phyloP scores from a whole-genome alignment of 2,113 vertebrate species.

The Pelusios castaneus region DNA sequence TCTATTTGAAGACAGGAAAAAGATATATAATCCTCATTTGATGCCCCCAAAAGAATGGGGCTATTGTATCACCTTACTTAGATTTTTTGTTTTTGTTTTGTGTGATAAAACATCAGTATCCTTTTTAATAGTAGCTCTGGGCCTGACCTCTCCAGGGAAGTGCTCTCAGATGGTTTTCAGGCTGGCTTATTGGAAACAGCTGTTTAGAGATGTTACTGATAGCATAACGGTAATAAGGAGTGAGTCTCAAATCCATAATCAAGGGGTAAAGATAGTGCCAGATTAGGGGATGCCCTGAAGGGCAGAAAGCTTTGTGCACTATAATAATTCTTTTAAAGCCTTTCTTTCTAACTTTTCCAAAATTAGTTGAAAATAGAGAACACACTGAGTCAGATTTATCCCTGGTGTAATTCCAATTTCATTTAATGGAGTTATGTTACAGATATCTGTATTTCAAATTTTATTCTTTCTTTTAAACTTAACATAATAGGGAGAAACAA shows the following conservation, averaged over 20 bases:
- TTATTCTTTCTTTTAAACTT: slow-evolving; percentile 3
- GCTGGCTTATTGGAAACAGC: slow-evolving; percentile 80
- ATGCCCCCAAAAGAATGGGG: neutral
- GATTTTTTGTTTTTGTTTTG: slow-evolving; percentile 1
- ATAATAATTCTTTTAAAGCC: slow-evolving; percentile 73
- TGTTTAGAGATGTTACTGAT: slow-evolving; percentile 67
- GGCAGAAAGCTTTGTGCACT: slow-evolving; percentile 52
- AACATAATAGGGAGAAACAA: neutral
- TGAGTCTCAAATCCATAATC: neutral
- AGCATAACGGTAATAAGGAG: slow-evolving; percentile 32
- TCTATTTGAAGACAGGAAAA: slow-evolving; percentile 23
- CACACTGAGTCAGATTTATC: neutral
- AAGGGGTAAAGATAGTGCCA: slow-evolving; percentile 36
- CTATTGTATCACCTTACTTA: slow-evolving; percentile 16
- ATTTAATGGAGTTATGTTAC: neutral
- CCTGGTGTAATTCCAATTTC: neutral
- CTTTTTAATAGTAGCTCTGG: slow-evolving; percentile 32
- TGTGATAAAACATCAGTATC: slow-evolving; percentile 45
- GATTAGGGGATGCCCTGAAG: slow-evolving; percentile 65
- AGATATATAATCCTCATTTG: slow-evolving; percentile 8
- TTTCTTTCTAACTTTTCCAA: slow-evolving; percentile 58
- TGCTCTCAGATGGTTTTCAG: slow-evolving; percentile 52
- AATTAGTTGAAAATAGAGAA: slow-evolving; percentile 29
- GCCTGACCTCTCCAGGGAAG: neutral
- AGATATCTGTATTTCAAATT: neutral